A percentile compares a stretch with the other conserved stretches of the same genome.
phyloP scores from a whole-genome alignment of 2,113 vertebrate species.

The Uria lomvia region DNA sequence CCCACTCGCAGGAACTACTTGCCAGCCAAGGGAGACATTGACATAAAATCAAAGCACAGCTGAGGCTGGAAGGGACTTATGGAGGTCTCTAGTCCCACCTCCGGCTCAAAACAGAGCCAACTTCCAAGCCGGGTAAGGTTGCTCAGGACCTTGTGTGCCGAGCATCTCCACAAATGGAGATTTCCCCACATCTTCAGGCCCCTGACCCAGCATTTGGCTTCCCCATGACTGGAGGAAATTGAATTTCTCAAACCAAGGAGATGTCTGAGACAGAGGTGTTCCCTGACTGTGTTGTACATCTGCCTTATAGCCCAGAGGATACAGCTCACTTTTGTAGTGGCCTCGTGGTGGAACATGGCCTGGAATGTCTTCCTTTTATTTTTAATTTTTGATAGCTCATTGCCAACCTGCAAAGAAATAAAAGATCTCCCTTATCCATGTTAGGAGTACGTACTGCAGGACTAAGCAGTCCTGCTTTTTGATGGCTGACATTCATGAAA shows the following conservation, averaged over 20 bases:
- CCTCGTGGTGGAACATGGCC: fast-evolving
- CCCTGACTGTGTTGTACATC: neutral
- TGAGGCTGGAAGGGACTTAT: neutral
- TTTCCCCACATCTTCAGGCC: too few relatives aligned
- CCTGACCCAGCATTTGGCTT: neutral
- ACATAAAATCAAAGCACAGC: neutral
- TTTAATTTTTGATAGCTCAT: neutral
- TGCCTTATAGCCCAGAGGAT: neutral
- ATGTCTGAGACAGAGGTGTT: neutral
- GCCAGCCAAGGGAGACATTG: neutral
- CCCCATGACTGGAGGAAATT: neutral
- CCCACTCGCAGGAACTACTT: neutral
- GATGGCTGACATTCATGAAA: neutral
- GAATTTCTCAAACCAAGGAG: neutral
- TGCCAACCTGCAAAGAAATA: neutral
- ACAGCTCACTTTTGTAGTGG: neutral
- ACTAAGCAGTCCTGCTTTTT: neutral
- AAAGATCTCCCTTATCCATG: neutral
- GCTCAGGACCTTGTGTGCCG: neutral
- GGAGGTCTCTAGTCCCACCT: neutral
- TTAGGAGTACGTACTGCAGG: neutral
- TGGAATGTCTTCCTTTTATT: neutral
- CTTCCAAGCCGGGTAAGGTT: neutral
- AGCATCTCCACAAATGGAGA: neutral
- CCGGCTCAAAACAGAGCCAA: neutral